A percentile compares a stretch with the other conserved stretches of the same genome.
Evolutionary conservation across 2,888 invertebrate genomes (phyloP).

Genomic region (Drosophila anomalata): DNA sequence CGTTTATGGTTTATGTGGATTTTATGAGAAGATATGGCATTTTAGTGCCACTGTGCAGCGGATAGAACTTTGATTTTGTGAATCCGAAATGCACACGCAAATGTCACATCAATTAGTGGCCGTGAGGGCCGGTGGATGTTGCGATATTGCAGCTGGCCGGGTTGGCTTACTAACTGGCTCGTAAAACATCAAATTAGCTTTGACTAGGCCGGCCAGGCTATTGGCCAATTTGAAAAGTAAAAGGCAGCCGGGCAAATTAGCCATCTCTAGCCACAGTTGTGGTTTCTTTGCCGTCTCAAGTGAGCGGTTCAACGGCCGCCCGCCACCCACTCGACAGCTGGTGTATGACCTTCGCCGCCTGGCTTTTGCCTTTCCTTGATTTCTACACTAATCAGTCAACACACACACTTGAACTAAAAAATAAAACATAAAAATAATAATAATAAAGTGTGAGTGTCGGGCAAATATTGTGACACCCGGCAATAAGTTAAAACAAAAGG

Average conservation of each 20-base stretch:
- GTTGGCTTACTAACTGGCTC: slow-evolving; percentile 24
- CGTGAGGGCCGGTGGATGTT: slow-evolving; percentile 36
- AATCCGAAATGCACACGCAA: slow-evolving; percentile 59
- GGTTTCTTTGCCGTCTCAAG: slow-evolving; percentile 1
- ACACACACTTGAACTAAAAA: slow-evolving; percentile 8
- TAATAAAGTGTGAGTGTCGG: slow-evolving; percentile 19
- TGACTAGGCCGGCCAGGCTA: slow-evolving; percentile 50
- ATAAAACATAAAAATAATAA: background rate
- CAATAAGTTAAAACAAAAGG: slow-evolving; percentile 16
- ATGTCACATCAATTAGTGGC: slow-evolving; percentile 68
- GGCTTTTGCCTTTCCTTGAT: slow-evolving; percentile 51
- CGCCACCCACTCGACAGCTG: slow-evolving; percentile 51
- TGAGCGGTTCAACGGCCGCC: slow-evolving; percentile 51
- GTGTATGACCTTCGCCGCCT: slow-evolving; percentile 52
- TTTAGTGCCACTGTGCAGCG: background rate
- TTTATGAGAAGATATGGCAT: background rate
- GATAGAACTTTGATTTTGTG: background rate
- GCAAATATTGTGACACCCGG: slow-evolving; percentile 52
- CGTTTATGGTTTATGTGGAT: background rate
- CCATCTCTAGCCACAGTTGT: slow-evolving; percentile 34
- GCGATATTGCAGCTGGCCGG: slow-evolving; percentile 27
- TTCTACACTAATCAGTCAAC: slow-evolving; percentile 13
- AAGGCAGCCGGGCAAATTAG: slow-evolving; percentile 59
- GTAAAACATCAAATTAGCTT: slow-evolving; percentile 54
- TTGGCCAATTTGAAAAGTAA: slow-evolving; percentile 58